These are phyloP conservation scores for Odontomachus brunneus DNA, from an alignment of 1,140 invertebrate species.

Conservation along the genomic window DNA sequence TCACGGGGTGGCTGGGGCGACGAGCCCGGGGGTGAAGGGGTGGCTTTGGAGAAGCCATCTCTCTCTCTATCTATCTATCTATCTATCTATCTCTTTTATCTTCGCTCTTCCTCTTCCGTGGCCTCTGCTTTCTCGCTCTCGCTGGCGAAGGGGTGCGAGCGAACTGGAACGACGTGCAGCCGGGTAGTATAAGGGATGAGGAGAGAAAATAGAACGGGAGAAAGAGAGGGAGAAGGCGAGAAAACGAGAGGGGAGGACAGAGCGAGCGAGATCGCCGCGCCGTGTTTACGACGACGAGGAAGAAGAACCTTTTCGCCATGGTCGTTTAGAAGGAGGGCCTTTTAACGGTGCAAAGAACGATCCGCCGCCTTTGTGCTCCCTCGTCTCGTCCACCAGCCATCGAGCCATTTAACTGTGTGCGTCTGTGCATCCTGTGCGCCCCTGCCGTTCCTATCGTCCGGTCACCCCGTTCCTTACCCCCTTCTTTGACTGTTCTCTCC, in stretches of 20 bases:
- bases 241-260: slow-evolving; percentile 12
- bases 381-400: slow-evolving; percentile 54
- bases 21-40: slow-evolving; percentile 11
- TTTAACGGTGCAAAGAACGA: slow-evolving; percentile 67
- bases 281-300: slow-evolving; percentile 50
- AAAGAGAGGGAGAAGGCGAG: background rate
- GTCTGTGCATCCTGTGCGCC: slow-evolving; percentile 43
- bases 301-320: slow-evolving; percentile 59
- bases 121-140: background rate
- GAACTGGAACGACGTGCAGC: slow-evolving; percentile 41
- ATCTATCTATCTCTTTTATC: background rate
- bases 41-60: slow-evolving; percentile 8
- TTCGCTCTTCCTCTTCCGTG: background rate
- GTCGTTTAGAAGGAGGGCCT: slow-evolving; percentile 53
- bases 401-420: slow-evolving; percentile 62
- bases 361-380: slow-evolving; percentile 57
- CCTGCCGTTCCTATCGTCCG: slow-evolving; percentile 29
- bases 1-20: slow-evolving; percentile 28
- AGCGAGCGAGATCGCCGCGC: slow-evolving; percentile 17
- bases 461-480: background rate
- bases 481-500: background rate
- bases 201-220: slow-evolving; percentile 12
- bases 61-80: background rate
- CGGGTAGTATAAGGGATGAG: slow-evolving; percentile 30
- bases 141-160: slow-evolving; percentile 14